Evolutionary conservation across 2,797 vertebrate species (phyloP), one percentile per base, ranked within the genome.

Genomic region (Macropodus opercularis): DNA sequence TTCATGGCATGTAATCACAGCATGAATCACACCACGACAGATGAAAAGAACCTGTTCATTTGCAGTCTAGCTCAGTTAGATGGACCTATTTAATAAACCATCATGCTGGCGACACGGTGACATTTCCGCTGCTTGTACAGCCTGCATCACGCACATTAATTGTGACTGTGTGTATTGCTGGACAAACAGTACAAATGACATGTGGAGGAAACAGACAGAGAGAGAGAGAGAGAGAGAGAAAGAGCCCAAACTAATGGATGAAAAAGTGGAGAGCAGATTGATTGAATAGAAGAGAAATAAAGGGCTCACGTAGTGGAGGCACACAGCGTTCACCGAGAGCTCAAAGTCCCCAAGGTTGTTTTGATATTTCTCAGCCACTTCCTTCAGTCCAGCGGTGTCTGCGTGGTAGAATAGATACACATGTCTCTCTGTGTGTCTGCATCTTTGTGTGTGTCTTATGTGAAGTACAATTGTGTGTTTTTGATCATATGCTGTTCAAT

Each of bases 331-430:
- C 77, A 63, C 60, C 60, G 69, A 31, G 13, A 68, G 69, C 68
- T 67, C 38, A 75, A 49, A 58, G 46, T 79, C 77, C 75, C 72
- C 72, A 81, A 85, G 77, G 81, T 87, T 79, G 79, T 75, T 83
- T 68, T 79, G 75, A 83, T 85, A 75, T 85, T 87, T 88, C 72
- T 1, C 4, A 81, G 62, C 56, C 65, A 62, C 80, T 85, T 83
- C 34, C 69, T 55, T 59, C 50, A 67, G 31, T 73, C 24, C 27
- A 4, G 44, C 51, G 66, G 62, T 39, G 19, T 69, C 40, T 50
- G 13, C 79, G 47, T 42, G 44, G 59, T 43, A 51, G n/a, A 51
- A 74, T 78, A 66, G 60, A 77, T 44, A 31, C 22, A 58, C 47
- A 58, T 75, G 57, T 59, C 41, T 31, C 46, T 57, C 21, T 69